Evolutionary conservation across 1,140 invertebrate species (phyloP).

Genomic region (Myzus persicae): DNA sequence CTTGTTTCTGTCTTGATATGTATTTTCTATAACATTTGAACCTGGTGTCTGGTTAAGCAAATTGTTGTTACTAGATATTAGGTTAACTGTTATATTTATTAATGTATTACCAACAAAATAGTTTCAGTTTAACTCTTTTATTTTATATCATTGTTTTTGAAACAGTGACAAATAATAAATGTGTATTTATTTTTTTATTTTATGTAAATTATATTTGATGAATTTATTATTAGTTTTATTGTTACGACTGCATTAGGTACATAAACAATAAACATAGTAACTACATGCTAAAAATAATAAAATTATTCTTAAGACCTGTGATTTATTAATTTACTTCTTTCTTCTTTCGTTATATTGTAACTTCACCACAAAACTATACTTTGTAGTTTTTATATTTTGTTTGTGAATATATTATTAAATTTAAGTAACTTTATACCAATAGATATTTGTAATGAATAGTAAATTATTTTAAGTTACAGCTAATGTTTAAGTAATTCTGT

Average conservation of each 20-base stretch:
- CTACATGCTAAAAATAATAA: not conserved
- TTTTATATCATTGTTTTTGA: slow-evolving; percentile 37
- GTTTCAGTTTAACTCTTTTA: slow-evolving; percentile 12
- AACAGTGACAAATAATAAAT: not conserved
- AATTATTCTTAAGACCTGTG: slow-evolving; percentile 45
- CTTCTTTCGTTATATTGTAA: slow-evolving; percentile 48
- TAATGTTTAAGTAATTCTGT: slow-evolving; percentile 47
- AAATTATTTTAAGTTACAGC: slow-evolving; percentile 42
- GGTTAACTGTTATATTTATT: not conserved
- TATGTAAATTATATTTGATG: slow-evolving; percentile 38
- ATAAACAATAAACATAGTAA: slow-evolving; percentile 25
- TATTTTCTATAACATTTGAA: not conserved
- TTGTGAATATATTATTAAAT: slow-evolving; percentile 43
- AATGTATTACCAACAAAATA: slow-evolving; percentile 5
- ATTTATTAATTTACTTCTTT: slow-evolving; percentile 53
- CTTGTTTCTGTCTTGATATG: not conserved
- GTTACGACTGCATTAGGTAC: slow-evolving; percentile 31
- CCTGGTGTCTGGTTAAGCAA: not conserved
- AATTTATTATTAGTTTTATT: slow-evolving; percentile 28
- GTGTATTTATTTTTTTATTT: slow-evolving; percentile 48
- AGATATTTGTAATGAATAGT: slow-evolving; percentile 54
- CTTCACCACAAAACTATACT: not conserved
- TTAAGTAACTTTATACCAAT: slow-evolving; percentile 37
- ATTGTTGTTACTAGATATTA: not conserved
- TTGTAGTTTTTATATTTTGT: slow-evolving; percentile 3